A percentile compares a stretch with the other conserved stretches of the same genome.
Conservation (phyloP, 1,140 invertebrate genomes). For the Dryas iulia region DNA sequence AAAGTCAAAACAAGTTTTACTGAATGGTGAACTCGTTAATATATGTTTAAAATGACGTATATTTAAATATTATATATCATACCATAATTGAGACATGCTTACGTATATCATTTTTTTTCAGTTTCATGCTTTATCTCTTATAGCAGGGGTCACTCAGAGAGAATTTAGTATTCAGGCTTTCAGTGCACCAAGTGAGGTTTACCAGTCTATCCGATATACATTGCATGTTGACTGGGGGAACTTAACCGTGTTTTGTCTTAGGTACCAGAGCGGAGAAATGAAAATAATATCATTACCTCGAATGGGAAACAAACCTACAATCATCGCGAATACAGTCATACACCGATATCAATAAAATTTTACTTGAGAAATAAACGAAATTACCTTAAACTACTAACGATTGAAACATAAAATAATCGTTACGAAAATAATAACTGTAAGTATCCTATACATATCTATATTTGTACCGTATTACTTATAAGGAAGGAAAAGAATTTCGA, state of each 20-base stretch:
- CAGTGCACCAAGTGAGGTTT: too few relatives aligned
- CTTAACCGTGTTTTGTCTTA: too few relatives aligned
- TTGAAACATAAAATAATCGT: neutral
- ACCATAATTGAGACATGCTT: neutral
- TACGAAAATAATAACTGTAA: neutral
- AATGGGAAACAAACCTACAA: too few relatives aligned
- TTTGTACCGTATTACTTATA: neutral
- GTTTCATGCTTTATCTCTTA: too few relatives aligned
- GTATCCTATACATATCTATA: neutral
- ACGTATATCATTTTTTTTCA: too few relatives aligned
- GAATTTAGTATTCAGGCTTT: too few relatives aligned
- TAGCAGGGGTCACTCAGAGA: too few relatives aligned
- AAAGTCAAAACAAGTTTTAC: constrained; percentile 1
- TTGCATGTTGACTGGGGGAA: too few relatives aligned
- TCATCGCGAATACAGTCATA: too few relatives aligned
- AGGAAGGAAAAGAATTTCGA: neutral
- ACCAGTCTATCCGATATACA: too few relatives aligned
- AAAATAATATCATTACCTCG: too few relatives aligned
- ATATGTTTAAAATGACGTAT: neutral
- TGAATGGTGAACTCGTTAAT: neutral
- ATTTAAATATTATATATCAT: neutral
- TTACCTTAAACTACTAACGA: neutral
- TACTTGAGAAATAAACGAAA: neutral
- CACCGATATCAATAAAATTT: neutral
- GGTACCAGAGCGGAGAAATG: too few relatives aligned